phyloP scores from a whole-genome alignment of 2,888 invertebrate genomes.

The Druceiella hillmani region DNA sequence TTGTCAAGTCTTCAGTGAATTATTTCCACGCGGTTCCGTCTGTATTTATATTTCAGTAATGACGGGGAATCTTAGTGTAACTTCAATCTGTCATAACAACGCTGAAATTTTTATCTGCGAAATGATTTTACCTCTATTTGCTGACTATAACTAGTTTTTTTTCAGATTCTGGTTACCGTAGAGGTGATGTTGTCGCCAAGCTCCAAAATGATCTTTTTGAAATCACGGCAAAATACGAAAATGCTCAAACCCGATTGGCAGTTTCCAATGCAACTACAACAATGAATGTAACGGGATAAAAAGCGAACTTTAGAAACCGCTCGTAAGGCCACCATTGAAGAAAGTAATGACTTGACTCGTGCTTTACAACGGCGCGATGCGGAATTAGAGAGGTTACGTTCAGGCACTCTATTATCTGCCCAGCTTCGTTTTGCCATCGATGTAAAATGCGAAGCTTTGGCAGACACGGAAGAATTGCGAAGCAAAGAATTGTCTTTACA shows the following conservation, averaged over 20 bases:
- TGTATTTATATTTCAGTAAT: too few species aligned
- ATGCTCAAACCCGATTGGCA: conserved; percentile 56
- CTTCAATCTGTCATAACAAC: too few species aligned
- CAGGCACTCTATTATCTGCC: conserved; percentile 62
- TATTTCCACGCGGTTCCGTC: too few species aligned
- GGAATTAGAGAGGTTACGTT: conserved; percentile 67
- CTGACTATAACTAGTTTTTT: too few species aligned
- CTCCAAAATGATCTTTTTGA: conserved; percentile 52
- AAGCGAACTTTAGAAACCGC: conserved; percentile 61
- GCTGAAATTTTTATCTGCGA: too few species aligned
- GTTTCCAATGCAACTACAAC: conserved; percentile 56
- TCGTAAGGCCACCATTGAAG: conserved; percentile 65
- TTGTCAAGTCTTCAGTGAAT: too few species aligned
- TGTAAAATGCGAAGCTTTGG: conserved; percentile 79
- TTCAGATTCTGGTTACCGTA: too few species aligned
- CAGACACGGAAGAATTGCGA: conserved; percentile 73
- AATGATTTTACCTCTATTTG: too few species aligned
- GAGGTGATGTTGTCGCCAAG: conserved; percentile 54
- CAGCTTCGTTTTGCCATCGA: conserved; percentile 71
- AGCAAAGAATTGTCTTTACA: conserved; percentile 74
- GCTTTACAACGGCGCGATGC: conserved; percentile 66
- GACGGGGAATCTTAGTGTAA: too few species aligned
- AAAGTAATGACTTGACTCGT: conserved; percentile 66
- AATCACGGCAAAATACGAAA: conserved; percentile 57
- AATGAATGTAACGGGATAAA: conserved; percentile 59